A percentile compares a stretch with the other conserved stretches of the same genome.
Evolutionary conservation across 2,113 vertebrate genomes (phyloP).

Genomic region (Paedocypris sp.): DNA sequence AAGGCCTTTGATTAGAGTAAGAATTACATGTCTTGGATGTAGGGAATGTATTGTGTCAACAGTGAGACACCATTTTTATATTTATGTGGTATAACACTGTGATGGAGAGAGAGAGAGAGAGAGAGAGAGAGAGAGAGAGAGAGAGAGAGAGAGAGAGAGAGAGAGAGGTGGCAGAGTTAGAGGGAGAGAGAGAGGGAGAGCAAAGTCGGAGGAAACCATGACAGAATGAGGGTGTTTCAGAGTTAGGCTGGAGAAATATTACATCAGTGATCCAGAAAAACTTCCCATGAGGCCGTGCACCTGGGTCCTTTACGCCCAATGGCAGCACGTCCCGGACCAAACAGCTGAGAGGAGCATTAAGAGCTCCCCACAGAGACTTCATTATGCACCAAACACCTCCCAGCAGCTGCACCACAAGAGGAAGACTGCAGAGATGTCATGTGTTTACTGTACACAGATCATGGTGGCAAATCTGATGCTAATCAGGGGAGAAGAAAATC

Average conservation of each 20-base stretch:
- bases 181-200: neutral
- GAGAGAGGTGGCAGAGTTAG: neutral
- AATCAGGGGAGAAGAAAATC: neutral
- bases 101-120: too few relatives aligned
- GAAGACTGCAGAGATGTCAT: neutral
- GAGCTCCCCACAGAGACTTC: neutral
- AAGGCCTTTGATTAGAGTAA: too few relatives aligned
- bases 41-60: too few relatives aligned
- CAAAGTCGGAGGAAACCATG: neutral
- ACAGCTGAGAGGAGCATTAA: neutral
- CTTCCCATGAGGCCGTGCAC: neutral
- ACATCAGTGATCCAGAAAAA: neutral
- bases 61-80: too few relatives aligned
- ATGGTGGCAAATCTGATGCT: neutral
- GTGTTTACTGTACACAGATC: slow-evolving; percentile 4
- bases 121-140: too few relatives aligned
- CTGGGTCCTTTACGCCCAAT: neutral
- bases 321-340: neutral
- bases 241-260: neutral
- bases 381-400: slow-evolving; percentile 21
- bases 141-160: too few relatives aligned
- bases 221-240: slow-evolving; percentile 1
- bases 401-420: slow-evolving; percentile 14
- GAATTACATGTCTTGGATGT: too few relatives aligned
- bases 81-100: too few relatives aligned